These are phyloP conservation scores for Aurelia sp. DNA, from an alignment of 30 jellyfish, hydroid and myxozoan genomes.

Conservation along the genomic window DNA sequence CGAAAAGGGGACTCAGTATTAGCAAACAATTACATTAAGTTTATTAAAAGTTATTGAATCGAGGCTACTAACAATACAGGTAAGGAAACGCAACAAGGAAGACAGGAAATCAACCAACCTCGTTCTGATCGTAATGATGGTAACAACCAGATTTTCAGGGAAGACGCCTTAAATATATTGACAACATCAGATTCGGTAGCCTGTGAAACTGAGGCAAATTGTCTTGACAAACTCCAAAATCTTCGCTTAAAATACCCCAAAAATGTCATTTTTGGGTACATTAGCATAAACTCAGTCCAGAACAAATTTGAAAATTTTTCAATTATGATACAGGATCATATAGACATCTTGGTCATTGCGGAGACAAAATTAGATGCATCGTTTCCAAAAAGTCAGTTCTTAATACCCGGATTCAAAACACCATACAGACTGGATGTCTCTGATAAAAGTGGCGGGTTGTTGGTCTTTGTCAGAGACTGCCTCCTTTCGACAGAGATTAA, in stretches of 20 bases:
- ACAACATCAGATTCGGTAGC: constrained; percentile 11
- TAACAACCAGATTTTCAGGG: not conserved
- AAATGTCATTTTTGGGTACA: constrained; percentile 1
- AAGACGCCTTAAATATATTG: not conserved
- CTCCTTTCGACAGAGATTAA: not conserved
- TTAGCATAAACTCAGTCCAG: constrained; percentile 28
- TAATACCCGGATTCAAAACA: constrained; percentile 22
- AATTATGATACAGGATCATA: constrained; percentile 14
- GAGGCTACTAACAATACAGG: constrained; percentile 15
- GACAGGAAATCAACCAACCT: not conserved
- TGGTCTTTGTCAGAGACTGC: constrained; percentile 25
- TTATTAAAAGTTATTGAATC: constrained; percentile 4
- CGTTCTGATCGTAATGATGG: constrained; percentile 16
- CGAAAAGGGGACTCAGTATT: constrained; percentile 2
- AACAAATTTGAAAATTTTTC: constrained; percentile 26
- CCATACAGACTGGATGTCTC: constrained; percentile 38
- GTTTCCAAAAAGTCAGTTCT: constrained; percentile 31
- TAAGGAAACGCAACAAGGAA: not conserved
- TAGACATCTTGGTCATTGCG: constrained; percentile 32
- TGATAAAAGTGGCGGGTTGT: constrained; percentile 19
- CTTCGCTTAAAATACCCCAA: constrained; percentile 25
- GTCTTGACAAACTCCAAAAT: no score
- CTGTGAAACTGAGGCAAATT: not conserved
- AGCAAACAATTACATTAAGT: constrained; percentile 9
- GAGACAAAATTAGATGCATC: constrained; percentile 40